Evolutionary conservation across 2,113 vertebrate species (phyloP).

Genomic region (Sclerurus mexicanus): DNA sequence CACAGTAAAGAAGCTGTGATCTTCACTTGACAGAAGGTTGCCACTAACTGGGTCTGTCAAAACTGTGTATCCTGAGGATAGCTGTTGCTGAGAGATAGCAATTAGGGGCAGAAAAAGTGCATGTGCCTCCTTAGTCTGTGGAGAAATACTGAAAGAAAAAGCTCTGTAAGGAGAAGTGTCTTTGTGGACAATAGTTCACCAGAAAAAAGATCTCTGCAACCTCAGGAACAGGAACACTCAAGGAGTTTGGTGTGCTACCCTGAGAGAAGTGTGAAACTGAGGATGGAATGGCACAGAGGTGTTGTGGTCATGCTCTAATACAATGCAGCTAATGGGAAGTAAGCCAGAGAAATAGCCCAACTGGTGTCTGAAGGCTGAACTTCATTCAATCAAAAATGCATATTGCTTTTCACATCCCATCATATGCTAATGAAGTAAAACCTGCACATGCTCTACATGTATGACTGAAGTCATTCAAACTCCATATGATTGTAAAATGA

Average conservation of each 20-base stretch:
- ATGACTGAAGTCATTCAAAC: neutral
- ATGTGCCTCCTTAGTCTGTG: neutral
- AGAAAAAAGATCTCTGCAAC: neutral
- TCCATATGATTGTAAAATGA: neutral
- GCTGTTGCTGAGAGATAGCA: neutral
- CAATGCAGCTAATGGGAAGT: neutral
- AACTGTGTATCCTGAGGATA: neutral
- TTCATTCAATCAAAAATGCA: neutral
- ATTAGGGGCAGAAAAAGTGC: neutral
- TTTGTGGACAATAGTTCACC: neutral
- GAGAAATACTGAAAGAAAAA: neutral
- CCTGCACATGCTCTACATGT: neutral
- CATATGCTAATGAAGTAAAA: neutral
- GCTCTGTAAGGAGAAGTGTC: neutral
- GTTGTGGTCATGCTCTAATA: neutral
- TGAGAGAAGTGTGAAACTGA: neutral
- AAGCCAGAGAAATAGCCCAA: neutral
- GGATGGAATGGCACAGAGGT: neutral
- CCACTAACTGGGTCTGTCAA: neutral
- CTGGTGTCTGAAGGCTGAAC: neutral
- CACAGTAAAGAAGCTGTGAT: neutral
- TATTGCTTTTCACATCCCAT: neutral
- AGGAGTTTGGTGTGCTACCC: neutral
- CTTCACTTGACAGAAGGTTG: neutral
- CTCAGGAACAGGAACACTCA: neutral